Evolutionary conservation across 2,113 vertebrate genomes (phyloP).

Genomic region (Calypte anna): DNA sequence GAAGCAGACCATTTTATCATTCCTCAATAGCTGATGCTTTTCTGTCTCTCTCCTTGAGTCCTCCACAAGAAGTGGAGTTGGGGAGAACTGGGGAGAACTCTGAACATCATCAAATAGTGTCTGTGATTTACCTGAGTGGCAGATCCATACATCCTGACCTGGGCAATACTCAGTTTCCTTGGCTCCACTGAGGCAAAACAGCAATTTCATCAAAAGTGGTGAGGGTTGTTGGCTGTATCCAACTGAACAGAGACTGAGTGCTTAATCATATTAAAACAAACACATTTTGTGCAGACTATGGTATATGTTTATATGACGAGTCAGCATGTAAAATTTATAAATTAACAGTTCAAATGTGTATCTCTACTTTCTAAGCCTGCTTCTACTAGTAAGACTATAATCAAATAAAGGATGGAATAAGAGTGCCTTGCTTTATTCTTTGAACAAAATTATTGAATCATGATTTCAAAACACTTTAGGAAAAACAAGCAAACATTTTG

Average conservation of each 20-base stretch:
- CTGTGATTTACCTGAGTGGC: neutral
- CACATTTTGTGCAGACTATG: neutral
- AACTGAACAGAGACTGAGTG: neutral
- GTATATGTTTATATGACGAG: neutral
- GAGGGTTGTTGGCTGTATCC: neutral
- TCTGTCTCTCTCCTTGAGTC: neutral
- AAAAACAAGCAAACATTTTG: neutral
- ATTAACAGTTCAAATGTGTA: neutral
- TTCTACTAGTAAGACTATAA: neutral
- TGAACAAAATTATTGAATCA: neutral
- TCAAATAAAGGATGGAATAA: neutral
- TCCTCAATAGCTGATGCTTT: neutral
- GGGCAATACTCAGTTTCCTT: neutral
- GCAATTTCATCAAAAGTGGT: neutral
- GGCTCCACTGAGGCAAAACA: neutral
- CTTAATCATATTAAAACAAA: neutral
- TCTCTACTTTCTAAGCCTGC: neutral
- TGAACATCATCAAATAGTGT: neutral
- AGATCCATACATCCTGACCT: neutral
- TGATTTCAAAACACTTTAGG: neutral
- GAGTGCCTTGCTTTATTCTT: neutral
- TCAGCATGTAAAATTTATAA: neutral
- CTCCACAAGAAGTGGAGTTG: neutral
- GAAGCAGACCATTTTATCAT: neutral
- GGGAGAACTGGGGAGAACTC: neutral